Conservation (phyloP, 2,888 invertebrate species). For the Tachina fera region DNA sequence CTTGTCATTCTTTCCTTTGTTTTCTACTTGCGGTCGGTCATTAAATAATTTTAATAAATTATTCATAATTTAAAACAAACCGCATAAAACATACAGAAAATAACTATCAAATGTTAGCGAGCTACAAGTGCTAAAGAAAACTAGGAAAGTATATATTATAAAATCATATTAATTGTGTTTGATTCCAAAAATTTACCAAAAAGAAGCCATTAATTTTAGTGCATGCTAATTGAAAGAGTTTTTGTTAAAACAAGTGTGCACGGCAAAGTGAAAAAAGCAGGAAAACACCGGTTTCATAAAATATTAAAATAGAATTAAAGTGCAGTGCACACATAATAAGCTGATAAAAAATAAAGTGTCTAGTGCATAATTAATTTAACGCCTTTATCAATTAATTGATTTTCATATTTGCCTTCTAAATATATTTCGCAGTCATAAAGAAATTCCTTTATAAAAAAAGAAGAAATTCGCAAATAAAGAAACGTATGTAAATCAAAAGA, state of each 20-base stretch:
- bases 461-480: slow-evolving; percentile 18
- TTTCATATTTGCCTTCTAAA: slow-evolving; percentile 18
- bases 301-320: background rate
- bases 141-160: background rate
- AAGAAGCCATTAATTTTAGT: background rate
- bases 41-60: slow-evolving; percentile 53
- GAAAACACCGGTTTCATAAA: slow-evolving; percentile 58
- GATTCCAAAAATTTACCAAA: background rate
- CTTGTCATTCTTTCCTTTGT: slow-evolving; percentile 66
- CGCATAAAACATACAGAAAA: background rate
- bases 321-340: slow-evolving; percentile 3
- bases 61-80: slow-evolving; percentile 52
- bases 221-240: slow-evolving; percentile 28
- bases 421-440: slow-evolving; percentile 27
- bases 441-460: slow-evolving; percentile 40
- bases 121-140: slow-evolving; percentile 12
- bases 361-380: slow-evolving; percentile 3
- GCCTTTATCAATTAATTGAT: slow-evolving; percentile 31
- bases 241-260: slow-evolving; percentile 50
- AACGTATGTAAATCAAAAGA: slow-evolving; percentile 11
- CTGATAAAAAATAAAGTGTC: slow-evolving; percentile 12
- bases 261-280: background rate
- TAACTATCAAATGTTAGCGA: background rate
- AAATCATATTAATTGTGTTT: background rate
- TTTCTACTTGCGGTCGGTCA: slow-evolving; percentile 66